Evolutionary conservation across 2,888 invertebrate genomes (phyloP).

Genomic region (Aphidius colemani): DNA sequence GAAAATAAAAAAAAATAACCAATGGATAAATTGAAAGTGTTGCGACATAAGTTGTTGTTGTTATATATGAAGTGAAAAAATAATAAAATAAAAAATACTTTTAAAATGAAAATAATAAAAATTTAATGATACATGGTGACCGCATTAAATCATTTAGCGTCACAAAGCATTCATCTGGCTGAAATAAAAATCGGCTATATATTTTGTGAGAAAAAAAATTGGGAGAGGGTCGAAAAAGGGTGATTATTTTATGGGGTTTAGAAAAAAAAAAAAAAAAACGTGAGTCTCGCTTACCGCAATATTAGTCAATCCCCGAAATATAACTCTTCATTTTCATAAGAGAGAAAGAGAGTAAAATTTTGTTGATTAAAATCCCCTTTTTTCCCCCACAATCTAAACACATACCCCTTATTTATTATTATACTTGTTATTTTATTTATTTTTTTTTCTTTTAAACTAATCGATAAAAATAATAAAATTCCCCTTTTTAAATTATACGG

Average conservation of each 20-base stretch:
- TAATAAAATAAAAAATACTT: no score
- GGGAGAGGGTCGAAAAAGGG: not conserved
- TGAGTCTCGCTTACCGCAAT: slow-evolving; percentile 2
- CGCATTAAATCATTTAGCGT: slow-evolving; percentile 11
- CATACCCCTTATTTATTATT: slow-evolving; percentile 9
- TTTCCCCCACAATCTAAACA: slow-evolving; percentile 29
- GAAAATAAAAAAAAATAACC: slow-evolving; percentile 3
- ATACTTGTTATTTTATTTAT: not conserved
- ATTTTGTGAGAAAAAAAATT: slow-evolving; percentile 10
- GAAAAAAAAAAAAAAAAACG: not conserved
- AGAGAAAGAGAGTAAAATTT: no score
- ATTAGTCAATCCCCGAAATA: not conserved
- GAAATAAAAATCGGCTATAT: not conserved
- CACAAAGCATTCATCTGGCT: slow-evolving; percentile 17
- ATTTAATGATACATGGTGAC: not conserved
- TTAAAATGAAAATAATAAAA: not conserved
- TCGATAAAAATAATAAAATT: slow-evolving; percentile 22
- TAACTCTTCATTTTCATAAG: no score
- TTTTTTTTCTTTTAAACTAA: not conserved
- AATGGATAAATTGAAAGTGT: not conserved
- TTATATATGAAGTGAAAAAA: no score
- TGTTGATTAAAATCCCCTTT: slow-evolving; percentile 32
- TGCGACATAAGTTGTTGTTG: not conserved
- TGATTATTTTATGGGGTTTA: no score
- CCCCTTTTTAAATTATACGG: not conserved